Percentiles rank a stretch among this genome's conserved stretches.
phyloP scores from a whole-genome alignment of 2,888 invertebrate species.

The Eupithecia exiguata region DNA sequence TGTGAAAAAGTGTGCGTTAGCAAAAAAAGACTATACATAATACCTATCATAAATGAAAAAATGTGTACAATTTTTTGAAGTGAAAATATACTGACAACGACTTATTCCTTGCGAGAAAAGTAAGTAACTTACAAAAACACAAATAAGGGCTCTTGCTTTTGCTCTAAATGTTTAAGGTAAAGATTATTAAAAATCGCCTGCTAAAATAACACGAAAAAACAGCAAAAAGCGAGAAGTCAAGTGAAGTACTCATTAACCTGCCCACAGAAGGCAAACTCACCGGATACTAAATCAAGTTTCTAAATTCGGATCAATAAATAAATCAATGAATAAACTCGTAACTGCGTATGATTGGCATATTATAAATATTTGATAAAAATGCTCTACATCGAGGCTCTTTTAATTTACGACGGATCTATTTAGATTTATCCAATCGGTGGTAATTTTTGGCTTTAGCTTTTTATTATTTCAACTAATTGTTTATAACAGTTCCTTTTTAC shows the following conservation, averaged over 20 bases:
- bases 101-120: neutral
- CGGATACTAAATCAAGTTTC: conserved; percentile 56
- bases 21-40: neutral
- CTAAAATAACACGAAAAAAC: conserved; percentile 7
- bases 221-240: conserved; percentile 18
- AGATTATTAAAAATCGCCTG: neutral
- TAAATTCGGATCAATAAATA: conserved; percentile 52
- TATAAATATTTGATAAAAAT: conserved; percentile 62
- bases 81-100: neutral
- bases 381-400: conserved; percentile 51
- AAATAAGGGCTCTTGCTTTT: neutral
- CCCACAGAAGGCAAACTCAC: conserved; percentile 39
- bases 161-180: neutral
- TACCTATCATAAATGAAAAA: neutral
- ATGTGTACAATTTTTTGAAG: neutral
- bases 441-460: neutral
- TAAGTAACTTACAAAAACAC: neutral
- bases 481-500: neutral
- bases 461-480: conserved; percentile 5
- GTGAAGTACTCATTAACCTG: conserved; percentile 32
- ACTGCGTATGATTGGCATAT: conserved; percentile 59
- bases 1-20: neutral
- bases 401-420: conserved; percentile 56
- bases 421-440: conserved; percentile 31
- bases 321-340: conserved; percentile 61